These are phyloP conservation scores for Conus betulinus DNA, from an alignment of 1,140 invertebrate species.

Conservation along the genomic window DNA sequence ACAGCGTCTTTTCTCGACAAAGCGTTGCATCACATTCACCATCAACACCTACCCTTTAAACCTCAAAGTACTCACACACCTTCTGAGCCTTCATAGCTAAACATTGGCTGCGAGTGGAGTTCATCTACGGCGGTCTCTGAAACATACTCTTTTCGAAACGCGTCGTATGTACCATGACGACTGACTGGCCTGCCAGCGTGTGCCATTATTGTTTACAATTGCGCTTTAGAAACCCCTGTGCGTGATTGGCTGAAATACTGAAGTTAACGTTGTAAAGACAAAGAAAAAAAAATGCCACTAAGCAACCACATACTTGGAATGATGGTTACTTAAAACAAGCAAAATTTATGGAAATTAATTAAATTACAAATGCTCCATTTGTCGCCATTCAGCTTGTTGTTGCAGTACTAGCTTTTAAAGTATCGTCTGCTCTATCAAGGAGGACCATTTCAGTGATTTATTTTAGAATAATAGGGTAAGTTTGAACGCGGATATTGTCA, in stretches of 20 bases:
- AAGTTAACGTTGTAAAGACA: neutral
- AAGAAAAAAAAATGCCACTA: neutral
- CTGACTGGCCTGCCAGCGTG: conserved; percentile 30
- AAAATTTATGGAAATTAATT: neutral
- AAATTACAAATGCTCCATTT: neutral
- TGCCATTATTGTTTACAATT: conserved; percentile 39
- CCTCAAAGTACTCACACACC: neutral
- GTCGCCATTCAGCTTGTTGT: neutral
- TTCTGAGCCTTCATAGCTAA: conserved; percentile 24
- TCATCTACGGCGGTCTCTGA: conserved; percentile 7
- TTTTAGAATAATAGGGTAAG: too few relatives aligned
- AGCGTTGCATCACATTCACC: too few relatives aligned
- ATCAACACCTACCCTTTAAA: too few relatives aligned
- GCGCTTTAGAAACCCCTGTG: neutral
- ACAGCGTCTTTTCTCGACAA: too few relatives aligned
- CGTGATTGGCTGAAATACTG: conserved; percentile 25
- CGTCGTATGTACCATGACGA: conserved; percentile 35
- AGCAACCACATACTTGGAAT: too few relatives aligned
- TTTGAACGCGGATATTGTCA: too few relatives aligned
- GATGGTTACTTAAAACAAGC: too few relatives aligned
- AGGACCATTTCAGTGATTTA: too few relatives aligned
- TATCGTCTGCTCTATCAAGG: neutral
- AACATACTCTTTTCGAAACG: neutral
- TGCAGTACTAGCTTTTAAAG: neutral
- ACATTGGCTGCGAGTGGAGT: conserved; percentile 30